Evolutionary conservation across 2,797 vertebrate genomes (phyloP).

Genomic region (Cichlasoma orientale): DNA sequence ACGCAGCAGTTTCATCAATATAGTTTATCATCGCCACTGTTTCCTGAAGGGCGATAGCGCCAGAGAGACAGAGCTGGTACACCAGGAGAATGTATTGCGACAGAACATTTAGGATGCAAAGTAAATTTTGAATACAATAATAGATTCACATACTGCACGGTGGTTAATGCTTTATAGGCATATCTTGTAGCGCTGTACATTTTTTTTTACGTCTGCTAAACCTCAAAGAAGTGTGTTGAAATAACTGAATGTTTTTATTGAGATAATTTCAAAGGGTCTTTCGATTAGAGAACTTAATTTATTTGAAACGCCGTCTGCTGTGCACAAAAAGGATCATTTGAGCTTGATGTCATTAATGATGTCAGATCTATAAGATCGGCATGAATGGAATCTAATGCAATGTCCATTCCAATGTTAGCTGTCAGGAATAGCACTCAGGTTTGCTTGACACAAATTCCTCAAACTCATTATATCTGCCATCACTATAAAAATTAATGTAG

Average conservation of each 20-base stretch:
- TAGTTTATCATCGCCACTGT: slow-evolving; percentile 33
- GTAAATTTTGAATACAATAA: slow-evolving; percentile 7
- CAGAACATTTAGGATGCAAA: not conserved
- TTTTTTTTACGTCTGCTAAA: not conserved
- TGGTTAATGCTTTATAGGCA: not conserved
- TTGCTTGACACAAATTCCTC: not conserved
- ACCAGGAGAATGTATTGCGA: not conserved
- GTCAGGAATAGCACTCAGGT: not conserved
- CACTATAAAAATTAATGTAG: not conserved
- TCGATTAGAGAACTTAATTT: too few species aligned
- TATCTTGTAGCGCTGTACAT: not conserved
- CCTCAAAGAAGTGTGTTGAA: not conserved
- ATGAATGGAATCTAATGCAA: not conserved
- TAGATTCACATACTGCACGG: not conserved
- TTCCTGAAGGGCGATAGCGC: slow-evolving; percentile 1
- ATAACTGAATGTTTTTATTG: too few species aligned
- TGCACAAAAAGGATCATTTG: not conserved
- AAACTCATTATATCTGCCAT: not conserved
- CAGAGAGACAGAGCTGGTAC: not conserved
- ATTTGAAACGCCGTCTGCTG: not conserved
- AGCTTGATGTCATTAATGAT: not conserved
- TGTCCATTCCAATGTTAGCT: not conserved
- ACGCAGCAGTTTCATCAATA: slow-evolving; percentile 42
- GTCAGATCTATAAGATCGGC: not conserved
- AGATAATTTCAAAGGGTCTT: not conserved